Base-by-base conservation (phyloP, 1,140 invertebrate genomes). In the Ridgeia piscesae region DNA sequence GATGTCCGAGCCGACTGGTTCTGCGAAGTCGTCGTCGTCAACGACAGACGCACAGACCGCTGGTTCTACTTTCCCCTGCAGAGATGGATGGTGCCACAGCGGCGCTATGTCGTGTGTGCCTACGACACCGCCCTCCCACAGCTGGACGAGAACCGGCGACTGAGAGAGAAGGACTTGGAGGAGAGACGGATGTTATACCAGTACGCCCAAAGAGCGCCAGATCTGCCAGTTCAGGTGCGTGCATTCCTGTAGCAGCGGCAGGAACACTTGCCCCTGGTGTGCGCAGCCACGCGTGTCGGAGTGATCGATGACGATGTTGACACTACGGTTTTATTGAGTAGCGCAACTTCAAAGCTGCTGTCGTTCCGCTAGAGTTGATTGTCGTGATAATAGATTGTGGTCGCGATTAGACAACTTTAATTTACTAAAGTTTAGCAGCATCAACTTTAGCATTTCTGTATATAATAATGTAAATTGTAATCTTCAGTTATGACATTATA, bases 111-210 rank as follows among this genome's bases (percentile, higher is more conserved):
- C 27, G 95, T 96, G 58, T 92, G 94, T 35, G 95, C 96, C 92
- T 94, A 96, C 92, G 96, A 96, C 93, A 96, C 95, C 35, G 95
- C 95, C 35, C 93, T 96, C 33, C 96, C 96, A 0, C 96, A 96
- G 93, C 93, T 94, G 50, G 96, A 96, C 93, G 94, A 94, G 33
- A 93, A 96, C 92, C 91, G 21, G 14, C 94, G 96, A 9, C 95
- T 96, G 92, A 94, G 96, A 50, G 89, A 94, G 21, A 94, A 94
- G 92, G 96, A 96, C 92, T 92, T 96, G 33, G 93, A 94, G 35
- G 94, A 95, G 34, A 96, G 96, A 93, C 93, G 94, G 50, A 92
- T 94, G 34, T 34, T 94, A 0, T 96, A 96, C 92, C 92, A 95
- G 42, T 95, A 95, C 88, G 93, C 50, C 8, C 94, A 95, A 92